Evolutionary conservation across 1,140 invertebrate genomes (phyloP).

Genomic region (Aporrectodea caliginosa): DNA sequence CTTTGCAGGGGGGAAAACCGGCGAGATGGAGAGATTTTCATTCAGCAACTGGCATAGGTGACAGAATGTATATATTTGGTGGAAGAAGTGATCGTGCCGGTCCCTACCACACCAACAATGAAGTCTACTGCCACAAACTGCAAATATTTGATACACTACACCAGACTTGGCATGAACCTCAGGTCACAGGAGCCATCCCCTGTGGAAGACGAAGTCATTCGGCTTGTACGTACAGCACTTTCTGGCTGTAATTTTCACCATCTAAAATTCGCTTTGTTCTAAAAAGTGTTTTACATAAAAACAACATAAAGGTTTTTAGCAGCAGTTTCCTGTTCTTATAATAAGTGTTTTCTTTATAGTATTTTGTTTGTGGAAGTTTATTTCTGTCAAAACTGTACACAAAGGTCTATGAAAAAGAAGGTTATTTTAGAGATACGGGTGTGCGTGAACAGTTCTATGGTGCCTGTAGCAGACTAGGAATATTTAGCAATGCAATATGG

Average conservation of each 20-base stretch:
- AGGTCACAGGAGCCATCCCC: slow-evolving; percentile 61
- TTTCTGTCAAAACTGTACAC: background rate
- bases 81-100: slow-evolving; percentile 70
- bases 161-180: slow-evolving; percentile 66
- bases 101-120: slow-evolving; percentile 63
- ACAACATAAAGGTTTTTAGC: background rate
- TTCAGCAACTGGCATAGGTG: slow-evolving; percentile 69
- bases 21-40: slow-evolving; percentile 82
- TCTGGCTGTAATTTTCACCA: background rate
- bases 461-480: too few relatives aligned
- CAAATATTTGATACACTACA: slow-evolving; percentile 70
- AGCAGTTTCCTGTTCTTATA: background rate
- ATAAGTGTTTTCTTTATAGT: background rate
- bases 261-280: background rate
- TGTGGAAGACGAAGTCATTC: slow-evolving; percentile 79
- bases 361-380: background rate
- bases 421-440: too few relatives aligned
- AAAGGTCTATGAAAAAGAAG: background rate
- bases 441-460: too few relatives aligned
- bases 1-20: slow-evolving; percentile 53
- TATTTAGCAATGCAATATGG: too few relatives aligned
- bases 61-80: slow-evolving; percentile 80
- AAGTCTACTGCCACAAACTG: slow-evolving; percentile 74
- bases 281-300: background rate
- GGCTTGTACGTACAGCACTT: slow-evolving; percentile 66